These are phyloP conservation scores for Aix galericulata DNA, from an alignment of 2,113 vertebrate species.

Conservation along the genomic window DNA sequence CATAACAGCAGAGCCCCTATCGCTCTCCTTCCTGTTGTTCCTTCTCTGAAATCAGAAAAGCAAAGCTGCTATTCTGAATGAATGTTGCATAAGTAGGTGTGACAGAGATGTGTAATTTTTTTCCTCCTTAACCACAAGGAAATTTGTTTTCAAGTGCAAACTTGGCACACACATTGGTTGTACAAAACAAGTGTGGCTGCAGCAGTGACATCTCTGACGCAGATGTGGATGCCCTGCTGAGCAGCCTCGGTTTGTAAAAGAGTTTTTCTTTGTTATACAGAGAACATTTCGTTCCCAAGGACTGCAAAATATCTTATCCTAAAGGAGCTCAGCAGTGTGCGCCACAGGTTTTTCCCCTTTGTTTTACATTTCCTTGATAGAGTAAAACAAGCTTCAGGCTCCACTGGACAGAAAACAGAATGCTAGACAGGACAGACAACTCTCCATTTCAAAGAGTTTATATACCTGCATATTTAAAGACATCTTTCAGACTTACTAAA, in stretches of 20 bases:
- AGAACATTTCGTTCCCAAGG: not conserved
- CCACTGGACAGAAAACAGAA: not conserved
- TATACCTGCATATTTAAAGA: not conserved
- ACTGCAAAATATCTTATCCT: not conserved
- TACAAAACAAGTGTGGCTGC: not conserved
- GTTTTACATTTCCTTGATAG: not conserved
- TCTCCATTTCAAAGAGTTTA: not conserved
- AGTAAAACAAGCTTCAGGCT: constrained; percentile 12
- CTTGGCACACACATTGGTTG: not conserved
- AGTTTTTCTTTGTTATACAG: not conserved
- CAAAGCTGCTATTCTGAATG: not conserved
- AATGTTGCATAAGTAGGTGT: not conserved
- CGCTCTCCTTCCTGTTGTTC: not conserved
- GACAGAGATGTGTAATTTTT: not conserved
- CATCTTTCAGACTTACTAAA: not conserved
- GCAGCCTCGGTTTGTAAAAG: not conserved
- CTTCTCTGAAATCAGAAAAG: not conserved
- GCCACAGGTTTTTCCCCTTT: not conserved
- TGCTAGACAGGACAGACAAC: not conserved
- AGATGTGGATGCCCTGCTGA: not conserved
- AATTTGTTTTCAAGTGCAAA: not conserved
- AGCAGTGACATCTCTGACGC: not conserved
- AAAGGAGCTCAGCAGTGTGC: not conserved
- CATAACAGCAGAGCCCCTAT: not conserved
- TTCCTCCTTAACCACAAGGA: not conserved